Evolutionary conservation across 2,888 invertebrate genomes (phyloP).

Genomic region (Ariolimax columbianus): DNA sequence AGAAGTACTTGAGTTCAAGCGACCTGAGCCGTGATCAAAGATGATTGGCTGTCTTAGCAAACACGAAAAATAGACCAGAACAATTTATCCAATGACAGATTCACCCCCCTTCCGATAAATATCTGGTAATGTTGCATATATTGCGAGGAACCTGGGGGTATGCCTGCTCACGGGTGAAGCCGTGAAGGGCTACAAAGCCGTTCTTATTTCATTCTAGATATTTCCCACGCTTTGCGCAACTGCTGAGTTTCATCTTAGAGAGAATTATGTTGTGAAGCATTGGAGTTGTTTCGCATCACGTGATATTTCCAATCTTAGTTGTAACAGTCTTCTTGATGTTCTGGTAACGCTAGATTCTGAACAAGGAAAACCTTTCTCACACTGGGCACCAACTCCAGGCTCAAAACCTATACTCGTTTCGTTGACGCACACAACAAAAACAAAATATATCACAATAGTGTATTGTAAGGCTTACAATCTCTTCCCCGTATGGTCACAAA

Average conservation of each 20-base stretch:
- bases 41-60: background rate
- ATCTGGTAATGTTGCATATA: background rate
- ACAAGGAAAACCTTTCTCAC: conserved; percentile 21
- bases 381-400: background rate
- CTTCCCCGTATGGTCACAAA: background rate
- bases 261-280: conserved; percentile 10
- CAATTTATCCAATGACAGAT: background rate
- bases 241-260: background rate
- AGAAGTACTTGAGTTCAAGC: background rate
- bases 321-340: conserved; percentile 4
- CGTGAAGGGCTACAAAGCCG: background rate
- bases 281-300: background rate
- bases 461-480: background rate
- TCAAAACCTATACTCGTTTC: background rate
- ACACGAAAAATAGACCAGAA: background rate
- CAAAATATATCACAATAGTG: background rate
- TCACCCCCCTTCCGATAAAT: background rate
- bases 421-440: background rate
- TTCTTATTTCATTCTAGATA: background rate
- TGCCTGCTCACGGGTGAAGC: background rate
- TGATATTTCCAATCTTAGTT: conserved; percentile 19
- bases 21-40: background rate
- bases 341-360: background rate
- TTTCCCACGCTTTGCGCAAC: conserved; percentile 29
- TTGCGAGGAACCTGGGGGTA: no score